These are phyloP conservation scores for Cossypha heuglini DNA, from an alignment of 2,797 vertebrate species.

Conservation along the genomic window DNA sequence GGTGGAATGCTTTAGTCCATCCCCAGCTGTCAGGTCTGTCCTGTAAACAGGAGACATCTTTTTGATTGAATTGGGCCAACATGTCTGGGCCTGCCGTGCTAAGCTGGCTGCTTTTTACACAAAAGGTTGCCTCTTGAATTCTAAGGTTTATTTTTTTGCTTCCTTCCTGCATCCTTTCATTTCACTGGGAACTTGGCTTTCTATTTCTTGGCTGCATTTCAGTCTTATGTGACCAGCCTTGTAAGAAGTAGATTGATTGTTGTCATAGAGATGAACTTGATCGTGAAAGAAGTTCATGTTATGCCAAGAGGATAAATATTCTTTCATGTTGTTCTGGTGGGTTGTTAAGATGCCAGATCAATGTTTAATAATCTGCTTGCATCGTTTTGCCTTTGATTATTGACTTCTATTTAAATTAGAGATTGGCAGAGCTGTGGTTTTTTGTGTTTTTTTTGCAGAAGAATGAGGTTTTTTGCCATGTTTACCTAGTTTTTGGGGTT, in stretches of 20 bases:
- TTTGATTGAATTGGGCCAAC: not conserved
- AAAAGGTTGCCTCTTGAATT: not conserved
- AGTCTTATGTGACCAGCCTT: not conserved
- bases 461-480: not conserved
- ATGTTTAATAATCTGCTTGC: not conserved
- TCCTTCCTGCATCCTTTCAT: not conserved
- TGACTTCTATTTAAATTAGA: not conserved
- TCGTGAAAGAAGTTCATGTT: not conserved
- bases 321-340: not conserved
- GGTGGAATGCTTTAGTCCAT: not conserved
- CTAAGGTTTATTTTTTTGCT: not conserved
- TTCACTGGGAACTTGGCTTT: not conserved
- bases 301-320: not conserved
- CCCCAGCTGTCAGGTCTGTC: not conserved
- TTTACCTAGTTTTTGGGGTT: not conserved
- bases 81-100: not conserved
- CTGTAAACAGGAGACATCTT: not conserved
- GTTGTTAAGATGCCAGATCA: not conserved
- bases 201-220: not conserved
- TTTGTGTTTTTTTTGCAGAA: not conserved
- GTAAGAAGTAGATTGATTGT: not conserved
- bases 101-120: not conserved
- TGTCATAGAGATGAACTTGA: not conserved
- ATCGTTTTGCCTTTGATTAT: not conserved
- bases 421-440: not conserved